phyloP scores from a whole-genome alignment of 2,888 invertebrate genomes.

The Rotaria magnacalcarata region DNA sequence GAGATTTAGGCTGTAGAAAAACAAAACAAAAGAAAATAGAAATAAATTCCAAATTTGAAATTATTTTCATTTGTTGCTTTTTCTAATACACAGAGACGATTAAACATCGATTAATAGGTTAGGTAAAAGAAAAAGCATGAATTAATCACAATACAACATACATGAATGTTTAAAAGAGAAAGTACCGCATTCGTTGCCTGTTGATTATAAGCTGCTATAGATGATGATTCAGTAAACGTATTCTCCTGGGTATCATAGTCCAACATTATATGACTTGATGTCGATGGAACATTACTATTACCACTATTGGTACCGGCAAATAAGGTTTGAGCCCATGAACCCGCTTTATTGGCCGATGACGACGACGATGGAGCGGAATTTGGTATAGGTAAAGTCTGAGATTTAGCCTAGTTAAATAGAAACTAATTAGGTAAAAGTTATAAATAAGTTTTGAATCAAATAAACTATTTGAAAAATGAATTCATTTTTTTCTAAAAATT shows the following conservation, averaged over 20 bases:
- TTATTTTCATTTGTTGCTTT: not conserved
- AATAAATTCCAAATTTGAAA: too few species aligned
- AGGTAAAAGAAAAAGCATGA: not conserved
- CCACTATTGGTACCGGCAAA: constrained; percentile 12
- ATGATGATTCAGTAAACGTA: not conserved
- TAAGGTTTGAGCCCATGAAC: constrained; percentile 36
- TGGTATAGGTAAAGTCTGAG: not conserved
- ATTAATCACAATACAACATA: constrained; percentile 14
- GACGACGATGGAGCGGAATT: not conserved
- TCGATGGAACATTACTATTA: constrained; percentile 10
- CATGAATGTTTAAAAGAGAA: constrained; percentile 33
- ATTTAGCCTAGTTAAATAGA: not conserved
- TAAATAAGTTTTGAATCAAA: not conserved
- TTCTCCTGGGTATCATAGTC: not conserved
- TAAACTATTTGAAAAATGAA: not conserved
- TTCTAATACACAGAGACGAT: not conserved
- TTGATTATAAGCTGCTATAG: constrained; percentile 7
- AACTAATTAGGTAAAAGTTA: not conserved
- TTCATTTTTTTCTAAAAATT: too few species aligned
- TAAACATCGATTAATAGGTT: not conserved
- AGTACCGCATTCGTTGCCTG: constrained; percentile 35
- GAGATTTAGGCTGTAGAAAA: not conserved
- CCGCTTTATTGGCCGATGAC: not conserved
- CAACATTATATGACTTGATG: not conserved
- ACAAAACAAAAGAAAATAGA: not conserved